Evolutionary conservation across 1,140 invertebrate genomes (phyloP).

Genomic region (Ceratina calcarata): DNA sequence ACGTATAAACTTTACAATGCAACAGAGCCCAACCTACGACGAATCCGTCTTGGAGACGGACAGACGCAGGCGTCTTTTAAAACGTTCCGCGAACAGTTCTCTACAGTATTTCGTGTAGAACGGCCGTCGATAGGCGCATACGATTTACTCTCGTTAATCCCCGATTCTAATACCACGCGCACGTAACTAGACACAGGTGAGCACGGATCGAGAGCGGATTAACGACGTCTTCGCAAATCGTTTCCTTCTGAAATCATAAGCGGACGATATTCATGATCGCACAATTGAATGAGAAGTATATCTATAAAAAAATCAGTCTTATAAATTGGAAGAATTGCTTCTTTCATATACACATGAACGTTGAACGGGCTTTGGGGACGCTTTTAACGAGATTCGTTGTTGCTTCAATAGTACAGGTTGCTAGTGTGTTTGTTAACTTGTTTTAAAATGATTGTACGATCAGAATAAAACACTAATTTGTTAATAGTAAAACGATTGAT

Average conservation of each 20-base stretch:
- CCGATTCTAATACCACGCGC: slow-evolving; percentile 44
- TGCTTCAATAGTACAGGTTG: neutral
- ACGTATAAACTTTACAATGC: slow-evolving; percentile 74
- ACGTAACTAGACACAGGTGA: slow-evolving; percentile 50
- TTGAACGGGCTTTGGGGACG: neutral
- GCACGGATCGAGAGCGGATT: slow-evolving; percentile 10
- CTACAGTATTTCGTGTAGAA: slow-evolving; percentile 7
- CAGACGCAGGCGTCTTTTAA: neutral
- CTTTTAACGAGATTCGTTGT: slow-evolving; percentile 6
- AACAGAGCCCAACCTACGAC: slow-evolving; percentile 69
- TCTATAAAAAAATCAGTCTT: slow-evolving; percentile 43
- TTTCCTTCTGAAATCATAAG: neutral
- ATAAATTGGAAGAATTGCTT: slow-evolving; percentile 4
- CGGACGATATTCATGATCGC: neutral
- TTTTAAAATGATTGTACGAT: neutral
- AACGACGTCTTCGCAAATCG: slow-evolving; percentile 36
- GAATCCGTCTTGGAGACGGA: slow-evolving; percentile 20
- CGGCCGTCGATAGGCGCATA: slow-evolving; percentile 1
- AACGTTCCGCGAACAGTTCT: slow-evolving; percentile 12
- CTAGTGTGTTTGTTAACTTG: neutral
- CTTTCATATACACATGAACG: neutral
- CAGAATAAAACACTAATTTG: too few relatives aligned
- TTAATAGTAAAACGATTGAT: neutral
- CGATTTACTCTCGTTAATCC: slow-evolving; percentile 14
- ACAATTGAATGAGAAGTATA: slow-evolving; percentile 15